Base-by-base conservation (phyloP, 2,113 vertebrate species). In the Isichthys henryi region DNA sequence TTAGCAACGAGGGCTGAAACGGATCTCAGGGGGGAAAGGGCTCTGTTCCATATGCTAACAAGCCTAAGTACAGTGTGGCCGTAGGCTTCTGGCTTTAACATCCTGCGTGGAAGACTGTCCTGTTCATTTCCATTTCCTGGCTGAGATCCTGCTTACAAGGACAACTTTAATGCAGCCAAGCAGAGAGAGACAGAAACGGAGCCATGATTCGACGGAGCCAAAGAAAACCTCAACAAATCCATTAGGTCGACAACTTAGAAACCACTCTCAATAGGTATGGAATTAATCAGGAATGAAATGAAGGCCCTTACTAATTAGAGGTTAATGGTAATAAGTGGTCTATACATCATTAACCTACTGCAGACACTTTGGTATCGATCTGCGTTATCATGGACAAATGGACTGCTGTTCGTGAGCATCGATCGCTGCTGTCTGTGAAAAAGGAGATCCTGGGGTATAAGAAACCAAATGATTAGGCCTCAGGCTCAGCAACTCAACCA, bases 301-400 rank as follows among this genome's bases (percentile, higher is more conserved):
- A 74, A 27, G 49, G 31, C 89, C 82, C 50, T 58, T 23, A 15
- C 49, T 91, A 91, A 91, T 91, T 90, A 80, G 80, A 90, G 89
- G 89, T 91, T 90, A 91, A 91, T 88, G 89, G 45, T 80, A 86
- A 56, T 88, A 70, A 90, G 87, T 88, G 89, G 31, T 86, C 62
- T 77, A 23, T 89, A 88, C 80, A 91, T 90, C 89, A 90, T 90
- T 85, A 91, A 88, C 62, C 90, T 39, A 74, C 86, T 89, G 39
- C 88, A 31, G 89, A 88, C 87, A 89, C 80, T 49, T 88, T 62
- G 39, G 39, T 77, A 88, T 90, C 27, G 89, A 91, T 90, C 58
- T 27, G 31, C 43, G 5, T 90, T 88, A 90, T 90, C 88, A 53
- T 23, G 80, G 62, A 86, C 89, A 86, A 84, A 88, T 46, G 19